Evolutionary conservation across 2,888 invertebrate genomes (phyloP), one percentile per base, ranked within the genome.

Genomic region (Xestia ashworthii): DNA sequence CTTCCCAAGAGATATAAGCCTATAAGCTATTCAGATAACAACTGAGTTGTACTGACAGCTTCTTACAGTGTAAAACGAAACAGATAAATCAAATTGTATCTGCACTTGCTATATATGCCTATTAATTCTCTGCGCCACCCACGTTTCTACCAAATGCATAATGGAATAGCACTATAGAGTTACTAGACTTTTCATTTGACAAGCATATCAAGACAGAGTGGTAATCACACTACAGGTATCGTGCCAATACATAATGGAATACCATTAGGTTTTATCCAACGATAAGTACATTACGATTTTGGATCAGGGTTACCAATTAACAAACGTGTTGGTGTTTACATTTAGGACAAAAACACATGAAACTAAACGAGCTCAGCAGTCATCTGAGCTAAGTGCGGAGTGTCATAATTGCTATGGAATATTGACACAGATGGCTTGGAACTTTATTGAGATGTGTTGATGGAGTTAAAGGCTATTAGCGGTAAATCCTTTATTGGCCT

Each of bases 201-300:
- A 53, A 55, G 50, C 55, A 67, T 64, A 80, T 74, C 81, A 67
- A 58, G 53, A n/a, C 22, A 44, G 62, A 80, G 38, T 53, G 46
- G 44, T 64, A 41, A 55, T 68, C 55, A 46, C 22, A 25, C 12
- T 22, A 48, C 60, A 62, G 60, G 25, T 50, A 71, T 62, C 38
- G 70, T 84, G 74, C 82, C 82, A 84, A 81, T 73, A 16, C 62
- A 38, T 74, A 74, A 71, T 80, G 55, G 73, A 60, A 38, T 25
- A 32, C 53, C 58, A 83, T 65, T 41, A 46, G 9, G 55, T 83
- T 67, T 58, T 60, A 65, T 69, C 22, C 22, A 77, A 50, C 14
- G 14, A 41, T 72, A 72, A 70, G 50, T 83, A 53, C 60, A 60
- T 32, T 55, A 64, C 46, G 16, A 62, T 67, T 68, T 46, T 22